Conservation (phyloP, 2,888 invertebrate species). For the Tyria jacobaeae region DNA sequence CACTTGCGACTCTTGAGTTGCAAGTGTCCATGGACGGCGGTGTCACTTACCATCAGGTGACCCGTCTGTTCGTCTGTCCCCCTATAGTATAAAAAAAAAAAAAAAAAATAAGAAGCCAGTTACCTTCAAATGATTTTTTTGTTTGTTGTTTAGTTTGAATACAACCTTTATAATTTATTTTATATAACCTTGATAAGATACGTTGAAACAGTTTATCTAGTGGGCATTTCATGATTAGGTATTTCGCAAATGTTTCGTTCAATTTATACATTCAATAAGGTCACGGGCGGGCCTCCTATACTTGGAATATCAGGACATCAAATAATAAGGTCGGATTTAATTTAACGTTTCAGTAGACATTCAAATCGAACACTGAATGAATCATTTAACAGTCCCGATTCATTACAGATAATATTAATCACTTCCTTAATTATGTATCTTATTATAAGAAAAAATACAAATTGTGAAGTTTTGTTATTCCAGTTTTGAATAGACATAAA, state of each 20-base stretch:
- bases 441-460: background rate
- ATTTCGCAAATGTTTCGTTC: background rate
- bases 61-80: too few species aligned
- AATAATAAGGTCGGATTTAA: constrained; percentile 9
- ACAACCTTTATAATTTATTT: too few species aligned
- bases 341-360: constrained; percentile 15
- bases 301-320: constrained; percentile 9
- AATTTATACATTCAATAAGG: constrained; percentile 12
- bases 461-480: background rate
- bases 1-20: too few species aligned
- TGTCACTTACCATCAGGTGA: too few species aligned
- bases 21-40: too few species aligned
- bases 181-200: too few species aligned
- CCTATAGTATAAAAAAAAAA: too few species aligned
- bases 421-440: background rate
- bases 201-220: too few species aligned
- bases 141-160: too few species aligned
- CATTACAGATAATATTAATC: background rate
- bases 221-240: background rate
- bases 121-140: too few species aligned
- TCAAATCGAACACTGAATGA: constrained; percentile 6
- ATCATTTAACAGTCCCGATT: background rate
- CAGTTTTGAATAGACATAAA: background rate
- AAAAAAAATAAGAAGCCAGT: too few species aligned
- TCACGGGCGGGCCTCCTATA: constrained; percentile 4